Percentiles rank a stretch among this genome's conserved stretches.
These are phyloP conservation scores for Ptychoptera albimana DNA, from an alignment of 2,888 invertebrate genomes.

Conservation along the genomic window DNA sequence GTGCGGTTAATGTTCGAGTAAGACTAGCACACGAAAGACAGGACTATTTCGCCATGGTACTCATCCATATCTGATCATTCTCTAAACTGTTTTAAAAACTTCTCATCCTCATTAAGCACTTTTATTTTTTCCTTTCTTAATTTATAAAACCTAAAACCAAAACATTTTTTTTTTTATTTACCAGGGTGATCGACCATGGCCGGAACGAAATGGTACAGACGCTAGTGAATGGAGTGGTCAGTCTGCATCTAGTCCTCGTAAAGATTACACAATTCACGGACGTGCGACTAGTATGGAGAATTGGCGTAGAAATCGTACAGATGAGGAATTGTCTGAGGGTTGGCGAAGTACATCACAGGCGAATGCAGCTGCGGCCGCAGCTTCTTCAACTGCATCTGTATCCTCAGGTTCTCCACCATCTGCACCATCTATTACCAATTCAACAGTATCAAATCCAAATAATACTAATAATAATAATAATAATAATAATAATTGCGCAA, in stretches of 20 bases:
- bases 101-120: no score
- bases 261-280: slow-evolving; percentile 21
- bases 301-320: slow-evolving; percentile 25
- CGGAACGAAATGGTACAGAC: slow-evolving; percentile 23
- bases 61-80: no score
- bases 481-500: no score
- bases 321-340: slow-evolving; percentile 15
- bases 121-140: no score
- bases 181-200: slow-evolving; percentile 23
- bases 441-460: no score
- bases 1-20: slow-evolving; percentile 6
- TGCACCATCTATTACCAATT: no score
- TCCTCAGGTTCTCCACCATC: no score
- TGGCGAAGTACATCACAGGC: neutral
- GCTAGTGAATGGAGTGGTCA: slow-evolving; percentile 22
- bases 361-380: neutral
- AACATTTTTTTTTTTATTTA: neutral
- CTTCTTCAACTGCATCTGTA: neutral
- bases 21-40: neutral
- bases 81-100: no score
- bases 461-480: no score
- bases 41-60: no score
- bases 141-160: neutral
- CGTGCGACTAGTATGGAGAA: slow-evolving; percentile 24
- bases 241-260: slow-evolving; percentile 27